A percentile compares a stretch with the other conserved stretches of the same genome.
These are phyloP conservation scores for Anomalospiza imberbis DNA, from an alignment of 2,797 vertebrate species.

Conservation along the genomic window DNA sequence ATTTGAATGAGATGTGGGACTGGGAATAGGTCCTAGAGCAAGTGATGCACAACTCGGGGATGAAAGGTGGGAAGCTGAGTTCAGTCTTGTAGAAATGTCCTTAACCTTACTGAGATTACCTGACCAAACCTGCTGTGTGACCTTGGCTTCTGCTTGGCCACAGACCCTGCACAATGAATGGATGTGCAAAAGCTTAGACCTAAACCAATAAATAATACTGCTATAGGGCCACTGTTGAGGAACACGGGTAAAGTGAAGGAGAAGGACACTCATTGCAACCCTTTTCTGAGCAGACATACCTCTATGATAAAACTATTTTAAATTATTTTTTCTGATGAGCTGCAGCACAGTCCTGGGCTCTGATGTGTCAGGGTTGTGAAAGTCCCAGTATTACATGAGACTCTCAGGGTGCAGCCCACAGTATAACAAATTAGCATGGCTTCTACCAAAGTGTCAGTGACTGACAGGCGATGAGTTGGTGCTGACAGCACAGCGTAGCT, in stretches of 20 bases:
- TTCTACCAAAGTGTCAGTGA: neutral
- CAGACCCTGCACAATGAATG: too few species aligned
- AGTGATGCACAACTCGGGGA: accelerated
- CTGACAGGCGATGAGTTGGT: neutral
- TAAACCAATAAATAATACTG: neutral
- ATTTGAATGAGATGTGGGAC: neutral
- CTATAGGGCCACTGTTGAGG: neutral
- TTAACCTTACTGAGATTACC: neutral
- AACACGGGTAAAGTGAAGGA: neutral
- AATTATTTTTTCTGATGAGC: neutral
- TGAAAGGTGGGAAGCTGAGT: neutral
- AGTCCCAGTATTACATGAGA: neutral
- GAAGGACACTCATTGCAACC: neutral
- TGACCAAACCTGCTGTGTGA: neutral
- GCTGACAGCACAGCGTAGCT: neutral
- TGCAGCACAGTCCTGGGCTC: neutral
- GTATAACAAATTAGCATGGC: neutral
- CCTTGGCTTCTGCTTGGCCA: neutral
- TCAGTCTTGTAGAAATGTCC: neutral
- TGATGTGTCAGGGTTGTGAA: neutral
- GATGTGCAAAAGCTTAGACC: neutral
- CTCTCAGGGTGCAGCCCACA: neutral
- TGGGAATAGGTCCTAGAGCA: neutral
- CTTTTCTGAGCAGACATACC: neutral
- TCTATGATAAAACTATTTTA: neutral